Base-by-base conservation (phyloP, 2,888 invertebrate species). In the Sinodicranocentrus sp. region DNA sequence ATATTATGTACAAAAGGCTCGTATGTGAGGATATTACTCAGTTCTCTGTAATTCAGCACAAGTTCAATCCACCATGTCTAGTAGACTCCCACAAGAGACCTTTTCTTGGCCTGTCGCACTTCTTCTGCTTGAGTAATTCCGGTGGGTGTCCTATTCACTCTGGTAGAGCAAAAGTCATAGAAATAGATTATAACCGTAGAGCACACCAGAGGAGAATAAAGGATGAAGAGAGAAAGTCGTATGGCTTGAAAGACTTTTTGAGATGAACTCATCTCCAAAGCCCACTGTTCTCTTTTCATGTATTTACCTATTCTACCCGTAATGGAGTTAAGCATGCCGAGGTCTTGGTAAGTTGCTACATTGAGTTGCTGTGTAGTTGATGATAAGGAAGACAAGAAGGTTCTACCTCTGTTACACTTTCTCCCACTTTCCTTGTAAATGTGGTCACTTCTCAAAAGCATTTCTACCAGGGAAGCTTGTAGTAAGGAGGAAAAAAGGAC, bases 221-320 rank as follows among this genome's bases (percentile, higher is more conserved):
- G 59, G 17, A 23, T 63, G n/a, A 59, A 59, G 26, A 59, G 25
- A 63, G 33, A 57, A 57, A 21, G 23, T 57, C 6, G 19, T 52
- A 13, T 10, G 52, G 13, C 26, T 59, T 59, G 59, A 25, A 59
- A 63, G 33, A 15, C 33, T 63, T 10, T 17, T n/a, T n/a, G n/a
- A 63, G 28, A 63, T 28, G 63, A 63, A 63, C 63, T 63, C 63
- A 63, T 63, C 33, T 63, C 33, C 33, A 63, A 63, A 63, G 63
- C 63, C 5, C 21, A 1, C 28, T 52, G 52, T 52, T 25, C 59
- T 10, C 59, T 26, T 59, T 21, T 59, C n/a, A 13, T 57, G 25
- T 59, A 59, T 59, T 3, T 25, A 21, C 19, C 57, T 57, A 6
- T 21, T 57, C 26, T 19, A 8, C 1, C 19, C 19, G 8, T 52